Conservation (phyloP, 2,888 invertebrate species). For the Calephelis perditalis region DNA sequence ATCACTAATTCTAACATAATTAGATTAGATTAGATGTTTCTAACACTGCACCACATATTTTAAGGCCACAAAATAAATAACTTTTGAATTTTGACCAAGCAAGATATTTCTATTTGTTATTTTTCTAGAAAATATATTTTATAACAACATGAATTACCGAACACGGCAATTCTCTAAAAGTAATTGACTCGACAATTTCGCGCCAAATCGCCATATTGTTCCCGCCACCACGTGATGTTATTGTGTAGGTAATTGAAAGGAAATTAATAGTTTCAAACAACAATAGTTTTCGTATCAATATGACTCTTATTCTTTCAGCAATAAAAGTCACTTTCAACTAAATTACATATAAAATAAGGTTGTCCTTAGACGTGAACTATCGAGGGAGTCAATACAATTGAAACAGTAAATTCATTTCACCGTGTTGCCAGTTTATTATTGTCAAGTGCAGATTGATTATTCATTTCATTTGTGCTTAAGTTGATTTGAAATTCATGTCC, state of each 20-base stretch:
- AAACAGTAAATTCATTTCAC: conserved; percentile 42
- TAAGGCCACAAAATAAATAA: no score
- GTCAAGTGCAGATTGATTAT: conserved; percentile 40
- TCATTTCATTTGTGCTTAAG: conserved; percentile 27
- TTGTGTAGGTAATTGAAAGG: conserved; percentile 64
- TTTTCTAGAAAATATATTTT: no score
- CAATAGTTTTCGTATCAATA: conserved; percentile 29
- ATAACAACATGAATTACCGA: background rate
- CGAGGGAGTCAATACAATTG: conserved; percentile 41
- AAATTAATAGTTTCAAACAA: conserved; percentile 62
- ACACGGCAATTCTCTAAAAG: conserved; percentile 36
- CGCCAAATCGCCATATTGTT: conserved; percentile 61
- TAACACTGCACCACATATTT: no score
- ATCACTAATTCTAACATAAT: no score
- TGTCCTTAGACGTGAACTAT: conserved; percentile 39
- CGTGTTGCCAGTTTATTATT: conserved; percentile 41
- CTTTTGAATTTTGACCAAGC: no score
- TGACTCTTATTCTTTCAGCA: conserved; percentile 22
- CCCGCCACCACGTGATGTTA: conserved; percentile 55
- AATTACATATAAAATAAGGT: conserved; percentile 21
- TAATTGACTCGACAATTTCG: conserved; percentile 59
- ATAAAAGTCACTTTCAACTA: conserved; percentile 35
- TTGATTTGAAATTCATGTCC: conserved; percentile 12
- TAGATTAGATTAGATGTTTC: no score
- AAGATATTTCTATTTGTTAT: no score